These are phyloP conservation scores for Triplophysa dalaica DNA, from an alignment of 2,113 vertebrate genomes.

Conservation along the genomic window DNA sequence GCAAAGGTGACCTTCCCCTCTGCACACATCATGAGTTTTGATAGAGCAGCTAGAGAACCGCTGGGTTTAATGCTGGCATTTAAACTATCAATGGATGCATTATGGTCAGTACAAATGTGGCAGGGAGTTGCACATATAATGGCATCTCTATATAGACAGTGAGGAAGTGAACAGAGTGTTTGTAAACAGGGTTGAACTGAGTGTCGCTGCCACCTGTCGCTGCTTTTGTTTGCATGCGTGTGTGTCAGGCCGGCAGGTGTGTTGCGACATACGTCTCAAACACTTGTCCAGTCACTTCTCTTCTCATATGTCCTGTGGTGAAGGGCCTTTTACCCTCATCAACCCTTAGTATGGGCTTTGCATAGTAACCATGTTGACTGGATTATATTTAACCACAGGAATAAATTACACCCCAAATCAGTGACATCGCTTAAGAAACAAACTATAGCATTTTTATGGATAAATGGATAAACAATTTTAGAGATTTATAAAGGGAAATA, in stretches of 20 bases:
- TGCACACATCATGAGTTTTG: too few relatives aligned
- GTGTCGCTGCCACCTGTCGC: neutral
- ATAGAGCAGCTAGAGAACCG: too few relatives aligned
- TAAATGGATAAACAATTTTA: too few relatives aligned
- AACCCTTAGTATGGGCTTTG: neutral
- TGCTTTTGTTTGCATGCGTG: neutral
- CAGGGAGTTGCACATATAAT: too few relatives aligned
- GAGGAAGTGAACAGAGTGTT: neutral
- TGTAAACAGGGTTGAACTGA: neutral
- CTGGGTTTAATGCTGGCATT: too few relatives aligned
- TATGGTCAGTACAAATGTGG: too few relatives aligned
- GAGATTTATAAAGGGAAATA: too few relatives aligned
- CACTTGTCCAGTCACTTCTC: constrained; percentile 25
- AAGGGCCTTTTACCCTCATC: neutral
- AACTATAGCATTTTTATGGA: too few relatives aligned
- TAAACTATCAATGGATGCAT: too few relatives aligned
- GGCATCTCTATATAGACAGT: neutral
- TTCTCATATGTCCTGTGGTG: constrained; percentile 1
- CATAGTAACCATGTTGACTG: neutral
- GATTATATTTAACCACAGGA: neutral
- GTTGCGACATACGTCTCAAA: neutral
- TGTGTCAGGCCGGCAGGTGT: constrained; percentile 11
- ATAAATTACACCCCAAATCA: too few relatives aligned
- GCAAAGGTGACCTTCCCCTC: neutral
- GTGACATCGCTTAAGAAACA: neutral